phyloP scores from a whole-genome alignment of 2,888 invertebrate species.

The Drosophila tanythrix region DNA sequence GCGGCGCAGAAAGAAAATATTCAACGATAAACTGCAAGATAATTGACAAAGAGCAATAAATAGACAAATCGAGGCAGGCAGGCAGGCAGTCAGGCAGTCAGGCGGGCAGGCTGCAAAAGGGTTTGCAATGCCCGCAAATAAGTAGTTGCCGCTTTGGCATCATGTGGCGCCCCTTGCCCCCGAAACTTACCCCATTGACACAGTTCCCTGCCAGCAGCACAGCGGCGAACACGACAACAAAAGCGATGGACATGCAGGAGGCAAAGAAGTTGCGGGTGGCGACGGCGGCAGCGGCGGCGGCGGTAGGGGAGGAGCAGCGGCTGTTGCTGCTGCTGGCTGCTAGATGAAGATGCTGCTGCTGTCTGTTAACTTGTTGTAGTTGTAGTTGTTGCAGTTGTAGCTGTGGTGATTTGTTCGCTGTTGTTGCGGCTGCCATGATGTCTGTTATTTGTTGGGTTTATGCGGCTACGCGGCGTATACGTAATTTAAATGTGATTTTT shows the following conservation, averaged over 20 bases:
- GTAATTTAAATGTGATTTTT: conserved; percentile 74
- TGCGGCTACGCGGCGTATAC: conserved; percentile 65
- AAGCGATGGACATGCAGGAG: conserved; percentile 61
- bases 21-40: conserved; percentile 50
- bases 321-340: conserved; percentile 39
- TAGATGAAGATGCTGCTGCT: conserved; percentile 68
- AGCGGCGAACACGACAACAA: conserved; percentile 78
- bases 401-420: conserved; percentile 65
- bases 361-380: conserved; percentile 38
- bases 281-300: conserved; percentile 32
- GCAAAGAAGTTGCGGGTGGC: conserved; percentile 39
- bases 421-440: conserved; percentile 71
- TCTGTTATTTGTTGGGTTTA: conserved; percentile 63
- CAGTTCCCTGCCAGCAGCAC: conserved; percentile 83
- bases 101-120: conserved; percentile 5
- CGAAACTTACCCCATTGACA: conserved; percentile 85
- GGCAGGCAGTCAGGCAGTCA: background rate
- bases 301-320: conserved; percentile 40
- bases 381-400: conserved; percentile 43
- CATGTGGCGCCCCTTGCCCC: conserved; percentile 20
- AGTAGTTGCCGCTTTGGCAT: conserved; percentile 17
- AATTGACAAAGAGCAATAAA: conserved; percentile 57
- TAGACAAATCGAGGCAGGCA: conserved; percentile 30
- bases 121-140: conserved; percentile 26
- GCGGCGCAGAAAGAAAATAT: conserved; percentile 9